Evolutionary conservation across 2,113 vertebrate species (phyloP).

Genomic region (Aldabrachelys gigantea): DNA sequence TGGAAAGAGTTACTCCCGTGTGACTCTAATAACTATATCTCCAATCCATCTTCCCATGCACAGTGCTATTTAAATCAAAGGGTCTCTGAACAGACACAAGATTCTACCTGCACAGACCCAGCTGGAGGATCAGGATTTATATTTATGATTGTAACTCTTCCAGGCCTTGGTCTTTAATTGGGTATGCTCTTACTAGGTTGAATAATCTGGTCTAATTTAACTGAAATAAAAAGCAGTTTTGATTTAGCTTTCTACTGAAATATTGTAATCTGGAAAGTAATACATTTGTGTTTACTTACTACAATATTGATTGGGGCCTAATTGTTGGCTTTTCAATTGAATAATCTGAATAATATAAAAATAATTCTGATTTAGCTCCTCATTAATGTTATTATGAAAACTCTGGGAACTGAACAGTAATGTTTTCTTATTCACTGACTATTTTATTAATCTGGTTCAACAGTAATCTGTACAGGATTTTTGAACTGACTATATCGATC

Average conservation of each 20-base stretch:
- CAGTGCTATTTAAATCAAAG: not conserved
- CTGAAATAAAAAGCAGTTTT: not conserved
- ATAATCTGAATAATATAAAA: not conserved
- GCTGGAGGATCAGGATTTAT: not conserved
- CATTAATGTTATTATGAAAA: not conserved
- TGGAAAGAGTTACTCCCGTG: not conserved
- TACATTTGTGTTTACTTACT: not conserved
- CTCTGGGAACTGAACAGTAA: not conserved
- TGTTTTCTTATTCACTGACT: not conserved
- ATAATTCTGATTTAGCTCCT: not conserved
- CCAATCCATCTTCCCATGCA: not conserved
- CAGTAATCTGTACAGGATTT: not conserved
- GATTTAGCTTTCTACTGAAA: not conserved
- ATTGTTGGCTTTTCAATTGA: not conserved
- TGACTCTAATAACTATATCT: not conserved
- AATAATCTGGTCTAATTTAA: not conserved
- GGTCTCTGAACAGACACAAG: not conserved
- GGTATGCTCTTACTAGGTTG: not conserved
- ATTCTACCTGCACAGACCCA: not conserved
- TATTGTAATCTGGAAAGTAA: not conserved
- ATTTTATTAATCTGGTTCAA: not conserved
- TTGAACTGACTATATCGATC: not conserved
- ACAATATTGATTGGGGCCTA: not conserved
- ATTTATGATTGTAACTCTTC: not conserved
- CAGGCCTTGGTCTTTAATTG: not conserved